These are phyloP conservation scores for Eumeta japonica DNA, from an alignment of 1,140 invertebrate genomes.

Conservation along the genomic window DNA sequence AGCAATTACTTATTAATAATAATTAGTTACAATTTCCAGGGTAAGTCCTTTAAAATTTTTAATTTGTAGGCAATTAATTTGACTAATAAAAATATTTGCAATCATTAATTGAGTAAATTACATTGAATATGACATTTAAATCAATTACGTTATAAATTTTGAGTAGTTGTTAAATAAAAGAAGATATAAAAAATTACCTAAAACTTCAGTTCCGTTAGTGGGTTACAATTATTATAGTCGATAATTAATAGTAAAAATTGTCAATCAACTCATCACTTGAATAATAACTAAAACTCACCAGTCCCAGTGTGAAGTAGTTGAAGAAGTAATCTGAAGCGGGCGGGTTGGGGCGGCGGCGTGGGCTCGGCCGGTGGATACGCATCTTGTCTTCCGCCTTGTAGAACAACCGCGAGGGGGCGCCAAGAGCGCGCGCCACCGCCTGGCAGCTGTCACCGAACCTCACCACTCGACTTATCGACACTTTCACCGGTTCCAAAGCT, in stretches of 20 bases:
- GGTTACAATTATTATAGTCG: not conserved
- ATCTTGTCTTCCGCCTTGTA: constrained; percentile 98
- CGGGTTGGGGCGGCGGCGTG: constrained; percentile 69
- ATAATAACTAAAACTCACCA: constrained; percentile 63
- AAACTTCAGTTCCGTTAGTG: not conserved
- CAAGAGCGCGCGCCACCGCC: constrained; percentile 75
- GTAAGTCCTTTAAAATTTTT: no score
- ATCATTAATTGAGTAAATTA: not conserved
- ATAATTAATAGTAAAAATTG: no score
- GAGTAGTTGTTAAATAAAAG: no score
- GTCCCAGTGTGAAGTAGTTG: constrained; percentile 93
- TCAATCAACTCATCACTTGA: no score
- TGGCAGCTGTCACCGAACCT: constrained; percentile 81
- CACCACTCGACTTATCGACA: constrained; percentile 64
- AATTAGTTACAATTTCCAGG: no score
- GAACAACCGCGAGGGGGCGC: constrained; percentile 79
- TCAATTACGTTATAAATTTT: not conserved
- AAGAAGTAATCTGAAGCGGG: constrained; percentile 91
- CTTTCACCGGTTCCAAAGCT: constrained; percentile 44
- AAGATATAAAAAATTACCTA: not conserved
- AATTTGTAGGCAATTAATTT: no score
- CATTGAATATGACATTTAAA: not conserved
- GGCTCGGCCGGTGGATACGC: constrained; percentile 91
- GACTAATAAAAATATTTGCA: no score
- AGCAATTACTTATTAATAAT: no score